Percentiles rank a stretch among this genome's conserved stretches.
phyloP scores from a whole-genome alignment of 2,888 invertebrate genomes.

The Eupithecia tripunctaria region DNA sequence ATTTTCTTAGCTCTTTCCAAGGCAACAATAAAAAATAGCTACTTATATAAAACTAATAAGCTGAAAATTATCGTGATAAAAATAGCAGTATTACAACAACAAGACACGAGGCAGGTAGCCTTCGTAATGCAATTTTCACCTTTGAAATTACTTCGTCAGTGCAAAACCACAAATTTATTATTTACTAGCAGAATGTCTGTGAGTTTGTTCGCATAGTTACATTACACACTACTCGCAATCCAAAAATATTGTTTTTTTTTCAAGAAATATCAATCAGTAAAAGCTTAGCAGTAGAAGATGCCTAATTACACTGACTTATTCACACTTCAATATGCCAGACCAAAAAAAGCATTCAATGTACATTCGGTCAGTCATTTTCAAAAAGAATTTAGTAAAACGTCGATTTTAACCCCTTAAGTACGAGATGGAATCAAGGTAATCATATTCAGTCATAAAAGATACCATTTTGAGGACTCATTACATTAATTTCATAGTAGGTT shows the following conservation, averaged over 20 bases:
- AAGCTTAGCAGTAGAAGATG: not conserved
- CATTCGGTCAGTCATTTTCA: not conserved
- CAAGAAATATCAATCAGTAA: not conserved
- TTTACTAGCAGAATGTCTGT: slow-evolving; percentile 54
- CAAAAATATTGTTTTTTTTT: not conserved
- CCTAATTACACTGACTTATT: not conserved
- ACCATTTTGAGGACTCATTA: slow-evolving; percentile 46
- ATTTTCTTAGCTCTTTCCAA: not conserved
- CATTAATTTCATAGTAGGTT: slow-evolving; percentile 51
- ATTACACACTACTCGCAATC: not conserved
- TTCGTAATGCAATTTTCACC: slow-evolving; percentile 72
- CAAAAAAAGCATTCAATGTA: not conserved
- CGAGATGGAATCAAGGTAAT: slow-evolving; percentile 46
- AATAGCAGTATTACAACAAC: slow-evolving; percentile 41
- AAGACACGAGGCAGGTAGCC: slow-evolving; percentile 40
- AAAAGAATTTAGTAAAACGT: not conserved
- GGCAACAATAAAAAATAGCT: slow-evolving; percentile 26
- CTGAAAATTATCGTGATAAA: slow-evolving; percentile 42
- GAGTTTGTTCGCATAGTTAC: not conserved
- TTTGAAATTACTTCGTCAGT: slow-evolving; percentile 64
- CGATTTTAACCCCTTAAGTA: not conserved
- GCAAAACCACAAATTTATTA: slow-evolving; percentile 58
- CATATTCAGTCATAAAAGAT: slow-evolving; percentile 56
- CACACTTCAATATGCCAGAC: not conserved
- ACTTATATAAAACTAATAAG: too few relatives aligned